phyloP scores from a whole-genome alignment of 2,888 invertebrate genomes.

The Drosophila barbarae region DNA sequence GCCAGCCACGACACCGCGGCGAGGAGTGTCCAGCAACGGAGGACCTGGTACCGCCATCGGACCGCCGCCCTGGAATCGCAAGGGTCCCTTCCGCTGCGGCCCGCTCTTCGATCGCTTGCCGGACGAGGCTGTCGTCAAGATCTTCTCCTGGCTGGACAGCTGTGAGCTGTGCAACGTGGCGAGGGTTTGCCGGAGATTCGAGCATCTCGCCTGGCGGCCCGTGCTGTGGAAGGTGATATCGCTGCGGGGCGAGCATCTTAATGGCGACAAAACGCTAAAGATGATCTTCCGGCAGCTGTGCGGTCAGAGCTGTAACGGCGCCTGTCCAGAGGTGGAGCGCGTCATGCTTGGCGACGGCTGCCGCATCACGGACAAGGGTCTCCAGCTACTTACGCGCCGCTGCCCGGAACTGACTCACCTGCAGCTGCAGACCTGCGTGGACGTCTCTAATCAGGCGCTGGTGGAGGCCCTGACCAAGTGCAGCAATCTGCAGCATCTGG shows the following conservation, averaged over 20 bases:
- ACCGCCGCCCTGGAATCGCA: constrained; percentile 79
- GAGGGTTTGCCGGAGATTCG: constrained; percentile 88
- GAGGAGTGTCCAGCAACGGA: constrained; percentile 35
- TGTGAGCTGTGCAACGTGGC: constrained; percentile 87
- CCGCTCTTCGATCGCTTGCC: constrained; percentile 83
- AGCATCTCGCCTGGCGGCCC: constrained; percentile 89
- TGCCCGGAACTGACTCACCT: constrained; percentile 91
- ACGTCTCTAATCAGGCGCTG: constrained; percentile 88
- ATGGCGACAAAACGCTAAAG: constrained; percentile 85
- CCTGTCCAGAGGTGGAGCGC: constrained; percentile 85
- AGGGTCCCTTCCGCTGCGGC: constrained; percentile 77
- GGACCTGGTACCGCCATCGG: constrained; percentile 56
- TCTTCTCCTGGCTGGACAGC: constrained; percentile 86
- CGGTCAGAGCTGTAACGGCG: constrained; percentile 84
- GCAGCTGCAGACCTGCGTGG: constrained; percentile 87
- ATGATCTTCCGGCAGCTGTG: constrained; percentile 84
- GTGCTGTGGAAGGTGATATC: constrained; percentile 86
- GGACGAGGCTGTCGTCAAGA: constrained; percentile 85
- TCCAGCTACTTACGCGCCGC: constrained; percentile 87
- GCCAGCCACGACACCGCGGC: constrained; percentile 57
- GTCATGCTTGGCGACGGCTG: constrained; percentile 85
- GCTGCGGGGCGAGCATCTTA: constrained; percentile 82
- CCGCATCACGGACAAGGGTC: constrained; percentile 88
- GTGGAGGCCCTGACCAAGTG: constrained; percentile 90
- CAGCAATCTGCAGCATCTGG: constrained; percentile 89